phyloP scores from a whole-genome alignment of 2,888 invertebrate species.

The Leptopilina myrica region DNA sequence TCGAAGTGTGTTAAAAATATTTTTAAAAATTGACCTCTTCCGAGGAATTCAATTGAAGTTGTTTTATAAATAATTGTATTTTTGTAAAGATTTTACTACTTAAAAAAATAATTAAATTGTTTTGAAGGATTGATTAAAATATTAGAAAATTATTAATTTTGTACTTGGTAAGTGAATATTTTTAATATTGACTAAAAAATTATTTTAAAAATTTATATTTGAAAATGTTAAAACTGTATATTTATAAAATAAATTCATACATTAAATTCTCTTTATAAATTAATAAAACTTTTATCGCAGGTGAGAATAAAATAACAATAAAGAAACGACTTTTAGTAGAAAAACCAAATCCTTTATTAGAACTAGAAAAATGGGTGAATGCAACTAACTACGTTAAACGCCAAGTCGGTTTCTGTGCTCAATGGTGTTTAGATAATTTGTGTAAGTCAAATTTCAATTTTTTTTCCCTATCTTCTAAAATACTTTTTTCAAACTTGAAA shows the following conservation, averaged over 20 bases:
- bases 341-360: slow-evolving; percentile 82
- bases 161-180: too few relatives aligned
- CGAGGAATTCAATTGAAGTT: too few relatives aligned
- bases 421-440: slow-evolving; percentile 94
- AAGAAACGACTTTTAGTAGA: slow-evolving; percentile 81
- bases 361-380: slow-evolving; percentile 83
- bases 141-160: too few relatives aligned
- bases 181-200: too few relatives aligned
- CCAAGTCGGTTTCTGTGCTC: slow-evolving; percentile 95
- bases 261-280: too few relatives aligned
- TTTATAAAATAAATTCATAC: too few relatives aligned
- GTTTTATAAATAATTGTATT: too few relatives aligned
- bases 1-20: too few relatives aligned
- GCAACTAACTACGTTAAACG: slow-evolving; percentile 83
- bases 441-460: slow-evolving; percentile 79
- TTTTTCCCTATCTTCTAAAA: not conserved
- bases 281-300: slow-evolving; percentile 67
- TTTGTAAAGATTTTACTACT: too few relatives aligned
- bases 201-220: not conserved
- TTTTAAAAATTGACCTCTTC: too few relatives aligned
- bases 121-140: too few relatives aligned
- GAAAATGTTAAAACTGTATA: not conserved
- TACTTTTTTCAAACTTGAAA: not conserved
- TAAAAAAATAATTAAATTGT: too few relatives aligned
- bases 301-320: slow-evolving; percentile 90